Conservation (phyloP, 30 jellyfish, hydroid and myxozoan species). For the Turritopsis rubra region DNA sequence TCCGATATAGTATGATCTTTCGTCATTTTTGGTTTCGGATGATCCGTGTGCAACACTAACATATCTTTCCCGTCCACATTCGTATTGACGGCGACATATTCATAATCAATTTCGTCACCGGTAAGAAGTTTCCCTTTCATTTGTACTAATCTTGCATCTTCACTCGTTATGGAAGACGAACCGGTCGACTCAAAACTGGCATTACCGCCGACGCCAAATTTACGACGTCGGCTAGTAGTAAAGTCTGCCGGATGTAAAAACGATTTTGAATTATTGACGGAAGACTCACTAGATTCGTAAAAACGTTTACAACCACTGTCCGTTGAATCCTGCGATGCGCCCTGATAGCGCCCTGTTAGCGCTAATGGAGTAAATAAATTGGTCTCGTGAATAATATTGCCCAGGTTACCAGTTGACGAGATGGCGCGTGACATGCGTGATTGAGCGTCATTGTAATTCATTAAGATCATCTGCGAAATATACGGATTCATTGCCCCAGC, state of each 20-base stretch:
- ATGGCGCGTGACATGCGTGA: conserved; percentile 7
- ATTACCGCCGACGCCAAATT: neutral
- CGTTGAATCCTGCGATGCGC: neutral
- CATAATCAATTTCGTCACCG: conserved; percentile 73
- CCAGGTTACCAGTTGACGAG: neutral
- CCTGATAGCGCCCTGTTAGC: neutral
- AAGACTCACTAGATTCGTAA: neutral
- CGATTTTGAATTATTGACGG: neutral
- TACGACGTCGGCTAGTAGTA: conserved; percentile 5
- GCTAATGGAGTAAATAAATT: neutral
- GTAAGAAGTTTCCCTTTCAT: conserved; percentile 56
- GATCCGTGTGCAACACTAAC: conserved; percentile 66
- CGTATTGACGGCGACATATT: conserved; percentile 46
- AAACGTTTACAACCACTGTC: neutral
- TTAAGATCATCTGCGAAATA: conserved; percentile 29
- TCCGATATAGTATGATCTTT: conserved; percentile 71
- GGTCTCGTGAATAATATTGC: neutral
- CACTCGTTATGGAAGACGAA: conserved; percentile 29
- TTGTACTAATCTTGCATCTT: conserved; percentile 35
- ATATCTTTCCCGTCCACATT: conserved; percentile 50
- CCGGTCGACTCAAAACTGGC: conserved; percentile 10
- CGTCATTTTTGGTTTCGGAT: conserved; percentile 72
- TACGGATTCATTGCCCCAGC: conserved; percentile 86
- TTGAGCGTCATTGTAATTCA: conserved; percentile 13
- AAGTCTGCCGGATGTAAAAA: conserved; percentile 23